Evolutionary conservation across 2,888 invertebrate species (phyloP), one percentile per base, ranked within the genome.

Genomic region (Tetramorium bicarinatum): DNA sequence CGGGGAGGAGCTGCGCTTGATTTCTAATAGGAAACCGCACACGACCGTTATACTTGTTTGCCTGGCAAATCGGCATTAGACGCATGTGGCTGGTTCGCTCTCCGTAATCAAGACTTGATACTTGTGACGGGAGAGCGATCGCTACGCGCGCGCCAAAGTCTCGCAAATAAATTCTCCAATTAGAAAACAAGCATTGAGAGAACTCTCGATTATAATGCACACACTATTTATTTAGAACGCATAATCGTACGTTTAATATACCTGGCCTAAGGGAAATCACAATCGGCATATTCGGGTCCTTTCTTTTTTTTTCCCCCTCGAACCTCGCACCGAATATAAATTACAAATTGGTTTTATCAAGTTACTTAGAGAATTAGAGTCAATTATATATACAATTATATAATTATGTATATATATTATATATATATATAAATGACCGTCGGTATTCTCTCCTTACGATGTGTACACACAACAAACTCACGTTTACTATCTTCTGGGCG

Each of bases 221-320:
- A 94, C 93, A 93, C 93, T 93, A 94, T 94, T 94, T 94, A 94
- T 94, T 94, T 94, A 92, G 92, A 94, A 94, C 94, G 93, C 93
- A 94, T 93, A 93, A 93, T 93, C 92, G 91, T 93, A 93, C 93
- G 93, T 92, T 93, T 93, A 94, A 93, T 92, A 93, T 94, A 93
- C 90, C 91, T 94, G 93, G 92, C 91, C 93, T 93, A 94, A 93
- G 92, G 92, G 91, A 92, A 94, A 94, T 94, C 93, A 94, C 93
- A 94, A 93, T 93, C 91, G 91, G 92, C 56, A 69, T 59, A 59
- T 79, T 71, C 59, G 71, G 71, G 59, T 69, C 34, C 67, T 69
- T 54, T 92, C 69, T 64, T 84, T 85, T 64, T 82, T 85, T 85
- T 29, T 34, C 4, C 29, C 29, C 29, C 89, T 91, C 88, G 89